A percentile compares a stretch with the other conserved stretches of the same genome.
Evolutionary conservation across 2,888 invertebrate genomes (phyloP).

Genomic region (Lypha dubia): DNA sequence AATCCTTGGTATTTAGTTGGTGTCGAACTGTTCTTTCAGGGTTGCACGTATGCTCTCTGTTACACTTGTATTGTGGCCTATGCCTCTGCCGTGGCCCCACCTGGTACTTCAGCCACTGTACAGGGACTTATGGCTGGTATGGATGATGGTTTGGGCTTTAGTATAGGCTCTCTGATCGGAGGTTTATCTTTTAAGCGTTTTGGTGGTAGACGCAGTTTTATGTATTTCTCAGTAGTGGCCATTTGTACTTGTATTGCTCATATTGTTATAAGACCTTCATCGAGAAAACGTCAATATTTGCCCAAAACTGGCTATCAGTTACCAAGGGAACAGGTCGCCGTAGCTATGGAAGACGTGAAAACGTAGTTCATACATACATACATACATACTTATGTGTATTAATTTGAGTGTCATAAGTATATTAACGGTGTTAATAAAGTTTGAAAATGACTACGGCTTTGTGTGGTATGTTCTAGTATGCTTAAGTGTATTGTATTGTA

Average conservation of each 20-base stretch:
- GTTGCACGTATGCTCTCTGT: slow-evolving; percentile 93
- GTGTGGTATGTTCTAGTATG: background rate
- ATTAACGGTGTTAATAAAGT: background rate
- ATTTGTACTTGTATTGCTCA: slow-evolving; percentile 81
- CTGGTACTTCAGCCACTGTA: slow-evolving; percentile 91
- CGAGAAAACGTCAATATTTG: slow-evolving; percentile 80
- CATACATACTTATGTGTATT: too few relatives aligned
- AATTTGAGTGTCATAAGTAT: too few relatives aligned
- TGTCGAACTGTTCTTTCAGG: slow-evolving; percentile 92
- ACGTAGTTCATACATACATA: slow-evolving; percentile 28
- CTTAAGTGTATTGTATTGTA: background rate
- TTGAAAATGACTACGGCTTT: background rate
- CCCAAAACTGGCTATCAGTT: slow-evolving; percentile 79
- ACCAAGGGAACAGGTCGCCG: slow-evolving; percentile 76
- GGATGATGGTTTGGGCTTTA: slow-evolving; percentile 93
- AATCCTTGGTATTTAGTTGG: slow-evolving; percentile 93
- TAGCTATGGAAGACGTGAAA: slow-evolving; percentile 19
- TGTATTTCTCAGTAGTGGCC: slow-evolving; percentile 83
- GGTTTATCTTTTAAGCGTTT: slow-evolving; percentile 87
- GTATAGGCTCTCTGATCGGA: slow-evolving; percentile 89
- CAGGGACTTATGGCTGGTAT: slow-evolving; percentile 94
- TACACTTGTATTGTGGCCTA: slow-evolving; percentile 92
- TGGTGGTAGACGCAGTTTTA: slow-evolving; percentile 86
- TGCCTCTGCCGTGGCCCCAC: slow-evolving; percentile 87
- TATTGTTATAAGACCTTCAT: slow-evolving; percentile 80